Evolutionary conservation across 2,797 vertebrate genomes (phyloP), one percentile per base, ranked within the genome.

Genomic region (Clarias pachynema): DNA sequence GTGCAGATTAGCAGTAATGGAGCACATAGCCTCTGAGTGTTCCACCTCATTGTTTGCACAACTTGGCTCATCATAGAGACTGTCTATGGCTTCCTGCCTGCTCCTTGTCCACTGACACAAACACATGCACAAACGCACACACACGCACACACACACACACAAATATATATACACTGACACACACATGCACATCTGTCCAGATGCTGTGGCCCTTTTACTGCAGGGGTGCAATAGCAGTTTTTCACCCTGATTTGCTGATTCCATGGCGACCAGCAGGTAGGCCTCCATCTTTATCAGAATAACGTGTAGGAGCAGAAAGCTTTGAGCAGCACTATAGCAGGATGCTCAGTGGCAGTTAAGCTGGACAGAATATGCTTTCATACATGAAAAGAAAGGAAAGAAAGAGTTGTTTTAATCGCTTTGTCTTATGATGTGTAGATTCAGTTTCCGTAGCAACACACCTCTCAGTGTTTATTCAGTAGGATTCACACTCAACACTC

Each of bases 11-110:
- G 89, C 91, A 85, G 91, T 94, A 94, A 94, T 94, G 93, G 94
- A 94, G 91, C 91, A 90, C 90, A 88, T 88, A 93, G 89, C 86
- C 90, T 84, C 88, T 86, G 92, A 94, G 91, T 93, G 92, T 95
- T 95, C 93, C 91, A 92, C 90, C 86, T 91, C 84, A 59, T 89
- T 94, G 93, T 95, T 95, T 95, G 93, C 91, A 93, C 89, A 92
- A 89, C 89, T 84, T 89, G 87, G 81, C 87, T 89, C 82, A 89
- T 92, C 85, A 86, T 82, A 83, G 86, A 86, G 82, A 88, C 85
- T 83, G 29, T 72, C 78, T 92, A 88, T 90, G 86, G 93, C 88
- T 85, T 84, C 90, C 91, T 91, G 83, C 84, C 90, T 79, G 89
- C 31, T 44, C 75, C 65, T 78, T 9, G 79, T 26, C 29, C 84